Conservation (phyloP, 1,140 invertebrate genomes). For the Eupeodes corollae region DNA sequence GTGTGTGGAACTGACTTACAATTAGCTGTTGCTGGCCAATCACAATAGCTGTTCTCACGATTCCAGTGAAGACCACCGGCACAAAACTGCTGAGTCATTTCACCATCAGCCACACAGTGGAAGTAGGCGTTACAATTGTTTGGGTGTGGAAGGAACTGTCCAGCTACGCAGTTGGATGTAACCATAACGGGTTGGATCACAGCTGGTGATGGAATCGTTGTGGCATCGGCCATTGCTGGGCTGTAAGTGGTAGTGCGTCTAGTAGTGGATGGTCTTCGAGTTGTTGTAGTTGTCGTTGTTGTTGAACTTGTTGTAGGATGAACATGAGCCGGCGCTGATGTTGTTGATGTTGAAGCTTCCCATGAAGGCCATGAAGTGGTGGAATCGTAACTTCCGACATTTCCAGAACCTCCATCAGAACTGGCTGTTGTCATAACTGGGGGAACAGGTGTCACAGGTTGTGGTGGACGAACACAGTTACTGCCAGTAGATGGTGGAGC, state of each 20-base stretch:
- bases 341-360: conserved; percentile 24
- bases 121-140: conserved; percentile 64
- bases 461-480: conserved; percentile 50
- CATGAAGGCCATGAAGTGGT: conserved; percentile 42
- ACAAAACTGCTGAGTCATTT: conserved; percentile 53
- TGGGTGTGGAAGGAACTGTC: conserved; percentile 53
- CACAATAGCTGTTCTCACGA: conserved; percentile 43
- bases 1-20: conserved; percentile 36
- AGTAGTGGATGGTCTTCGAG: conserved; percentile 20
- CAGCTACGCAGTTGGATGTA: conserved; percentile 44
- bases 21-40: conserved; percentile 64
- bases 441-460: conserved; percentile 56
- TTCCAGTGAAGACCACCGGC: conserved; percentile 76
- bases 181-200: conserved; percentile 37
- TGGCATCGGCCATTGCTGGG: conserved; percentile 19
- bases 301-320: conserved; percentile 12
- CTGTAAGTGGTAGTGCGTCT: conserved; percentile 15
- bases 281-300: conserved; percentile 23
- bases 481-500: conserved; percentile 40
- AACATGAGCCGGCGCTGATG: conserved; percentile 9
- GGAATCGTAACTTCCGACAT: conserved; percentile 15
- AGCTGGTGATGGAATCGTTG: conserved; percentile 36
- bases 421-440: conserved; percentile 54
- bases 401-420: conserved; percentile 23
- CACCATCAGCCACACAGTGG: conserved; percentile 55